A percentile compares a stretch with the other conserved stretches of the same genome.
Conservation (phyloP, 1,140 invertebrate genomes). For the Maconellicoccus hirsutus region DNA sequence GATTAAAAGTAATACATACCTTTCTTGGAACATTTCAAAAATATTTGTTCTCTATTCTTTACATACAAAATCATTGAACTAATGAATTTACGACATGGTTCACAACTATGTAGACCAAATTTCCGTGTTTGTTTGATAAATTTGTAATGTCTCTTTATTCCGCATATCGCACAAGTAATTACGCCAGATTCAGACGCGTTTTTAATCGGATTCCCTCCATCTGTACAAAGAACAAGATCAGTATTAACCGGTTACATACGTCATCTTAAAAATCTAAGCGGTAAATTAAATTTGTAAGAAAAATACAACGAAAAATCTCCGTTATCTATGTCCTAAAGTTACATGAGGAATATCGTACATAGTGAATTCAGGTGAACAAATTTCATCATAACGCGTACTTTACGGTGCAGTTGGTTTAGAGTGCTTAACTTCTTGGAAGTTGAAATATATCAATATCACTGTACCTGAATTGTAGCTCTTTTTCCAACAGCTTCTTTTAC, state of each 20-base stretch:
- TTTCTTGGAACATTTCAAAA: neutral
- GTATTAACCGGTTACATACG: neutral
- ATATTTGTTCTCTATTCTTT: neutral
- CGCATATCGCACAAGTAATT: slow-evolving; percentile 63
- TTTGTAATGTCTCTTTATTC: slow-evolving; percentile 57
- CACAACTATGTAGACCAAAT: slow-evolving; percentile 69
- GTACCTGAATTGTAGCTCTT: slow-evolving; percentile 1
- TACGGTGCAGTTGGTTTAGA: too few relatives aligned
- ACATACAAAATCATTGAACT: slow-evolving; percentile 49
- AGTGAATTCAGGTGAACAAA: too few relatives aligned
- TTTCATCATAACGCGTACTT: too few relatives aligned
- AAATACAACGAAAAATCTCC: too few relatives aligned
- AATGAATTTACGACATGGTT: slow-evolving; percentile 74
- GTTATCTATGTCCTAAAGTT: too few relatives aligned
- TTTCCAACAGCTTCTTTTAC: slow-evolving; percentile 18
- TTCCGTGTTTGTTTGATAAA: slow-evolving; percentile 66
- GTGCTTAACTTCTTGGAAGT: too few relatives aligned
- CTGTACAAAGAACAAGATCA: neutral
- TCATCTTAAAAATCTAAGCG: too few relatives aligned
- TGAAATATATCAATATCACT: too few relatives aligned
- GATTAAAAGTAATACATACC: neutral
- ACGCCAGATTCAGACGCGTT: neutral
- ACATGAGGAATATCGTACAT: too few relatives aligned
- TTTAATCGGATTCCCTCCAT: neutral
- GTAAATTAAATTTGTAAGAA: too few relatives aligned